Conservation (phyloP, 2,888 invertebrate species). For the Mycalesis mineus region DNA sequence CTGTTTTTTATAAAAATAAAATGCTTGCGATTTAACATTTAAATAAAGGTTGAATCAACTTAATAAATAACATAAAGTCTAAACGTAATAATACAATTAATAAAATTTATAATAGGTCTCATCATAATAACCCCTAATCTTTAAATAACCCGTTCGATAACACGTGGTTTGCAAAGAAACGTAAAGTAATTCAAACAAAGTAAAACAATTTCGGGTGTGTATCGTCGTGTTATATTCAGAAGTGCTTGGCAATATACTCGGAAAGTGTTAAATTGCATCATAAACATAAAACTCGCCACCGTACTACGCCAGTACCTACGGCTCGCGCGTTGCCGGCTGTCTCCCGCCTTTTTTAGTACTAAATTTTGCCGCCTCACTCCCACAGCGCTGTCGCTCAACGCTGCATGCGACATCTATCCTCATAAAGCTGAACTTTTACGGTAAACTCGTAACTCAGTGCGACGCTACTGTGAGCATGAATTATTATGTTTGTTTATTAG, state of each 20-base stretch:
- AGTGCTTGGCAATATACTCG: constrained; percentile 62
- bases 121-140: too few relatives aligned
- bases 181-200: constrained; percentile 34
- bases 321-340: constrained; percentile 27
- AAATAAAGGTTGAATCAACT: too few relatives aligned
- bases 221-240: constrained; percentile 61
- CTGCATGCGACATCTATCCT: constrained; percentile 56
- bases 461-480: not conserved
- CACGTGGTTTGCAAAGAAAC: constrained; percentile 1
- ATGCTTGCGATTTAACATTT: too few relatives aligned
- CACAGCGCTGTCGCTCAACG: constrained; percentile 36
- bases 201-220: constrained; percentile 49
- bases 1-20: not conserved
- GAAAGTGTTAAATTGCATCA: constrained; percentile 67
- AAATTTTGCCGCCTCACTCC: constrained; percentile 32
- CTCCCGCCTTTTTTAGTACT: constrained; percentile 44
- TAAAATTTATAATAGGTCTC: too few relatives aligned
- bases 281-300: constrained; percentile 59
- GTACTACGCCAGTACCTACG: constrained; percentile 17
- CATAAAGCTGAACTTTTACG: constrained; percentile 45
- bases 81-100: too few relatives aligned
- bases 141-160: not conserved
- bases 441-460: not conserved
- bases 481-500: not conserved
- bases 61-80: too few relatives aligned